Evolutionary conservation across 2,797 vertebrate genomes (phyloP), one percentile per base, ranked within the genome.

Genomic region (Loris lydekkerianus): DNA sequence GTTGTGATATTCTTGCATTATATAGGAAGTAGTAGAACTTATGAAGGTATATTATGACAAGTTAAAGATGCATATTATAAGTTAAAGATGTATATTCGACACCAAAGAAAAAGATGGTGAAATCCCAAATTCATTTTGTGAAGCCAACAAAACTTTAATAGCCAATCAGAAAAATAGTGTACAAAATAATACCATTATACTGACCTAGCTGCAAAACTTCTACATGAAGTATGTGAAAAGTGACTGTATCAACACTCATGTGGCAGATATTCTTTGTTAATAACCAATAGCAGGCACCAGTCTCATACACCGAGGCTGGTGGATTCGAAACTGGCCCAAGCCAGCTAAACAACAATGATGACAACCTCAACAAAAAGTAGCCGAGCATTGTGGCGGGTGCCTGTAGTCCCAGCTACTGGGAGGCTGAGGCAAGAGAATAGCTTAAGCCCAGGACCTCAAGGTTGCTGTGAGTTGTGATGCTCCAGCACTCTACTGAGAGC

Each of bases 41-140:
- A 84, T 97, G 75, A 94, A 75, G 1, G 9, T 94, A 84, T 90
- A 73, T 84, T n/a, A 27, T 31, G 58, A 81, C 37, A 89, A 92
- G n/a, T 56, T 86, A 89, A 89, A 93, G 63, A 88, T 72, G 53
- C 1, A 14, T 75, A 63, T 80, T 70, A 1, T 81, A 81, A 94
- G 73, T 31, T 92, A 87, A 92, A 90, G 43, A 83, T 72, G 18
- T 70, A 31, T 78, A 72, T 82, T 86, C 49, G n/a, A 78, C 31
- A 63, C 43, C 77, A 73, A 29, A 83, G 89, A 18, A 80, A 90
- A 96, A 91, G 18, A 86, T 31, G 37, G 58, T 40, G 17, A 76
- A 15, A 13, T 88, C 46, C 10, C 40, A 20, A 88, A 17, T 76
- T 37, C 20, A 56, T 87, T 93, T 78, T 84, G 18, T 87, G 61